Base-by-base conservation (phyloP, 2,113 vertebrate genomes). In the Sarotherodon lohbergeri region DNA sequence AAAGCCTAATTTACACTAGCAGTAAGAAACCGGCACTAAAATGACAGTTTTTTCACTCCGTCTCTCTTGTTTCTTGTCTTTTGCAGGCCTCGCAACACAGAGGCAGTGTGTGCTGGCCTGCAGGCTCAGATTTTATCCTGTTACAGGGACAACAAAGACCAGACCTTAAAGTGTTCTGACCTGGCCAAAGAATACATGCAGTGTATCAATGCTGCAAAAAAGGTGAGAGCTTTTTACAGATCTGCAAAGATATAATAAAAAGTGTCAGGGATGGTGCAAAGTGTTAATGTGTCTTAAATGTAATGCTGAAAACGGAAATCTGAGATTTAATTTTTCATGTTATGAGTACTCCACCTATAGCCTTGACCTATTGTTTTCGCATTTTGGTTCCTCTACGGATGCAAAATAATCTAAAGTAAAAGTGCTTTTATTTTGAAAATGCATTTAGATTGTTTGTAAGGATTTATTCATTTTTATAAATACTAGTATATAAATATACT, bases 161-260 rank as follows among this genome's bases (percentile, higher is more conserved):
- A 98, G 94, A 97, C 97, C 19, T 96, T 99, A 4, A 96, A 94
- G 88, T 99, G 98, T 94, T 97, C 98, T 0, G 97, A 97, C 92
- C 96, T 99, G 92, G 98, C 96, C 86, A 98, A 97, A 94, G 96
- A 98, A 3, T 99, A 99, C 94, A 96, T 97, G 94, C 97, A 90
- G 88, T 99, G 98, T 2, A 97, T 99, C 86, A 94, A 96, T 2
- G 89, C 96, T 0, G 97, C 97, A 84, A 98, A 97, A 90, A 98
- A 98, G 98, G 98, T 98, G 71, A 88, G 89, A 9, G 68, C n/a
- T 83, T 41, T 34, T 11, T 4, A 34, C 10, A 14, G 22, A 34
- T 59, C 2, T 79, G 12, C 3, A 61, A 59, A 14, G 8, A 39
- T 41, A 5, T 19, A 13, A 41, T 82, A 19, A 36, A 1, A 2